These are phyloP conservation scores for Istiophorus platypterus DNA, from an alignment of 2,113 vertebrate genomes.

Conservation along the genomic window DNA sequence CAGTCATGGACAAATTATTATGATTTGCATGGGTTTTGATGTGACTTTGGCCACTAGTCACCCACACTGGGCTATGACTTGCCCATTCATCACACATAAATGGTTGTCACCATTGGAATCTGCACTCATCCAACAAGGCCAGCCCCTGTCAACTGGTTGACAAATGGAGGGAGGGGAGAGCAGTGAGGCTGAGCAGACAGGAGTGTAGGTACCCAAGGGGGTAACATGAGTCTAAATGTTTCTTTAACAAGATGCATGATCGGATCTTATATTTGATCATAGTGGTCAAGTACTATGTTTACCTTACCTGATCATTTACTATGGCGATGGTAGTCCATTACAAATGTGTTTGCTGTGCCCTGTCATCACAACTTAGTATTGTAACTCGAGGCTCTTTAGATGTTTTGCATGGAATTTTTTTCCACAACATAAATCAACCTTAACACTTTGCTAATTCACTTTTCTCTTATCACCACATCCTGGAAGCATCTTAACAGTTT, in stretches of 20 bases:
- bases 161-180: slow-evolving; percentile 6
- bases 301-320: background rate
- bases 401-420: no score
- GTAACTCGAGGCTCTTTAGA: no score
- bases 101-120: slow-evolving; percentile 57
- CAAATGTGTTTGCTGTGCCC: background rate
- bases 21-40: slow-evolving; percentile 59
- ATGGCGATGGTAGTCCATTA: no score
- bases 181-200: slow-evolving; percentile 13
- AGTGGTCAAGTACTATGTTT: background rate
- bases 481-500: no score
- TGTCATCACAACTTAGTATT: background rate
- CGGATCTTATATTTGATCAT: background rate
- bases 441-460: no score
- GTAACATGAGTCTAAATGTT: background rate
- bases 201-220: slow-evolving; percentile 8
- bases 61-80: slow-evolving; percentile 20
- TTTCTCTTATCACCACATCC: no score
- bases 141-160: slow-evolving; percentile 44
- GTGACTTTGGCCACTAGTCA: slow-evolving; percentile 36
- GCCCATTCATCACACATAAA: slow-evolving; percentile 70
- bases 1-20: slow-evolving; percentile 47
- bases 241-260: background rate
- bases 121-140: slow-evolving; percentile 57
- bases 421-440: no score